Percentiles rank a stretch among this genome's conserved stretches.
phyloP scores from a whole-genome alignment of 2,797 vertebrate genomes.

The Ambastaia sidthimunki region DNA sequence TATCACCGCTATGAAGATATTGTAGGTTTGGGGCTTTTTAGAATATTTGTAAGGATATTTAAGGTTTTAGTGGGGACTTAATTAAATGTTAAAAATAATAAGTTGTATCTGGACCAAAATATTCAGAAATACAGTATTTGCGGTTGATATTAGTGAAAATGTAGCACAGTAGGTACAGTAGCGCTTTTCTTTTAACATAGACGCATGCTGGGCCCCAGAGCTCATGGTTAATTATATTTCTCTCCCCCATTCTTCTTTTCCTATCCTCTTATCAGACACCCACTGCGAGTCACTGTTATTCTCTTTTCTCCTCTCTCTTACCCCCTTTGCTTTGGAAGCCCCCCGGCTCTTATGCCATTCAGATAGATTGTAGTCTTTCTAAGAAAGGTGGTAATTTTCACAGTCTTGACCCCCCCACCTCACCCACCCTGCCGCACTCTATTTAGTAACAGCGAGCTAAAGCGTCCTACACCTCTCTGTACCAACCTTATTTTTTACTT shows the following conservation, averaged over 20 bases:
- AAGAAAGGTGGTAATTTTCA: slow-evolving; percentile 40
- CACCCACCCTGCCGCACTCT: slow-evolving; percentile 1
- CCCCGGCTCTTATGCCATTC: slow-evolving; percentile 20
- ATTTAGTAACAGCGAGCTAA: slow-evolving; percentile 13
- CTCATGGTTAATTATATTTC: slow-evolving; percentile 46
- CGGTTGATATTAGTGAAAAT: slow-evolving; percentile 7
- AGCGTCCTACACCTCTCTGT: slow-evolving; percentile 9
- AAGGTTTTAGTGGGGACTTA: not conserved
- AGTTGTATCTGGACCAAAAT: not conserved
- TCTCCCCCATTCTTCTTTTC: slow-evolving; percentile 25
- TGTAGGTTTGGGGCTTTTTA: not conserved
- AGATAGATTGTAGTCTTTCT: slow-evolving; percentile 40
- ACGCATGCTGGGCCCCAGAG: slow-evolving; percentile 16
- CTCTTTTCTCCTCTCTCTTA: not conserved
- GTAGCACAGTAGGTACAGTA: slow-evolving; percentile 26
- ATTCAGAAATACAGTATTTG: not conserved
- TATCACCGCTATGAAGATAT: not conserved
- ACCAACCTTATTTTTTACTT: not conserved
- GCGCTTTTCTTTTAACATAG: slow-evolving; percentile 14
- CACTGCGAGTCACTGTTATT: slow-evolving; percentile 10
- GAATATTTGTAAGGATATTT: no score
- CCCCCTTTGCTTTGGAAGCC: slow-evolving; percentile 23
- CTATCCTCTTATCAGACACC: slow-evolving; percentile 39
- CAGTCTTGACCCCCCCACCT: slow-evolving; percentile 23
- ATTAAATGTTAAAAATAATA: not conserved